phyloP scores from a whole-genome alignment of 2,113 vertebrate genomes.

The Mus musculus region GRCm39 chr17:51883001-51883500 shows the following conservation, averaged over 20 bases:
- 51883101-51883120: neutral
- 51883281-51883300: neutral
- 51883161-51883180: slow-evolving; percentile 63
- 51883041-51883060: neutral
- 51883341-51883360: too few relatives aligned
- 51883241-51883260: neutral
- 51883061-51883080: neutral
- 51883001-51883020: neutral
- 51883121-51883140: neutral
- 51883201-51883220: neutral
- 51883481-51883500: neutral
- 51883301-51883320: neutral
- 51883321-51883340: neutral
- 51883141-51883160: slow-evolving; percentile 43
- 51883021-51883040: slow-evolving; percentile 11
- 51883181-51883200: slow-evolving; percentile 16
- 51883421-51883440: neutral
- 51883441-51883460: neutral
- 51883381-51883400: neutral
- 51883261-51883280: neutral
- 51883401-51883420: too few relatives aligned
- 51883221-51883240: neutral
- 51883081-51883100: neutral
- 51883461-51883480: neutral
- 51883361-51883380: too few relatives aligned